Evolutionary conservation across 2,888 invertebrate genomes (phyloP).

Genomic region (Drosophila meridionalis): DNA sequence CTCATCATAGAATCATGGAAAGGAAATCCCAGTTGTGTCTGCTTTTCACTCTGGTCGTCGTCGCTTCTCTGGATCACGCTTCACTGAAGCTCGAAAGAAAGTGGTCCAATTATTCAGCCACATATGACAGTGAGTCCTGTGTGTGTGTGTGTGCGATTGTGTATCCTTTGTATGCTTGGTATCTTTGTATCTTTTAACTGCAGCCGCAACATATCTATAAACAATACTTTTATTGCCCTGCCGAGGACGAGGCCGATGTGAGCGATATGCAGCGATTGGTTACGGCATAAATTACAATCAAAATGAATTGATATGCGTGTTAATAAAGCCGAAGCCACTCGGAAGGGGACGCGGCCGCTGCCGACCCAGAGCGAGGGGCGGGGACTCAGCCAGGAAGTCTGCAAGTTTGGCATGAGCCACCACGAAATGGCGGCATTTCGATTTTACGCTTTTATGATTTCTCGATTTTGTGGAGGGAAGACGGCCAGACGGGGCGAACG

Average conservation of each 20-base stretch:
- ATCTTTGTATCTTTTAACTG: slow-evolving; percentile 66
- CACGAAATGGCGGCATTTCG: slow-evolving; percentile 77
- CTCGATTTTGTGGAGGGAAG: slow-evolving; percentile 54
- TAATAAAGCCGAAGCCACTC: slow-evolving; percentile 56
- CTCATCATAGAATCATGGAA: not conserved
- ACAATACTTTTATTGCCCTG: slow-evolving; percentile 73
- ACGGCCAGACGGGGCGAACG: not conserved
- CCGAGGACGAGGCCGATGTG: slow-evolving; percentile 53
- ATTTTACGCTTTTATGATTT: slow-evolving; percentile 81
- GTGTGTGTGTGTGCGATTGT: not conserved
- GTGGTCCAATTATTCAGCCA: slow-evolving; percentile 55
- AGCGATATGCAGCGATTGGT: slow-evolving; percentile 82
- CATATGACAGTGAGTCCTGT: slow-evolving; percentile 54
- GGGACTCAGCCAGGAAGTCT: slow-evolving; percentile 58
- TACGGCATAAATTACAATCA: slow-evolving; percentile 83
- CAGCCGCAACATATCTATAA: slow-evolving; percentile 76
- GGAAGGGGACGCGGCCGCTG: slow-evolving; percentile 3
- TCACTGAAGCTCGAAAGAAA: slow-evolving; percentile 39
- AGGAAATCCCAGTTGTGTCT: not conserved
- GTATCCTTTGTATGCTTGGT: slow-evolving; percentile 14
- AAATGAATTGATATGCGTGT: slow-evolving; percentile 82
- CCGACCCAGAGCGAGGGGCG: not conserved
- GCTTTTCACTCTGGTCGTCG: not conserved
- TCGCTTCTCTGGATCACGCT: slow-evolving; percentile 46
- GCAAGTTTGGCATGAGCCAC: slow-evolving; percentile 65